A percentile compares a stretch with the other conserved stretches of the same genome.
These are phyloP conservation scores for Drosophila diplacantha DNA, from an alignment of 2,888 invertebrate genomes.

Conservation along the genomic window DNA sequence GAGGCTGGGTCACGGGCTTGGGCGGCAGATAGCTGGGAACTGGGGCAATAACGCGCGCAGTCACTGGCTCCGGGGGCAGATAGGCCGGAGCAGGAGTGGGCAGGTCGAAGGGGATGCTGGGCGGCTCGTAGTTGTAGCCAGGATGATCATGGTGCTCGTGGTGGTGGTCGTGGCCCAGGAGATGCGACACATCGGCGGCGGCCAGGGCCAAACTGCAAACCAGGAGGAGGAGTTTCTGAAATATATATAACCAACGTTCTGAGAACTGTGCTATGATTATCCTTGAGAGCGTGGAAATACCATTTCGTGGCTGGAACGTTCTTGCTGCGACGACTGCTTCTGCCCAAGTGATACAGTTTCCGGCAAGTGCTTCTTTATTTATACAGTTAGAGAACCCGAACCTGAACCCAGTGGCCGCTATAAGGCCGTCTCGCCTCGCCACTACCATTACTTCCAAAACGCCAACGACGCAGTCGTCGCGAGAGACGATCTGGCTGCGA, in stretches of 20 bases:
- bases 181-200: constrained; percentile 70
- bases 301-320: constrained; percentile 52
- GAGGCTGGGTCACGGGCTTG: constrained; percentile 19
- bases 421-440: constrained; percentile 28
- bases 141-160: constrained; percentile 46
- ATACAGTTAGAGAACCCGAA: constrained; percentile 56
- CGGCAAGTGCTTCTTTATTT: constrained; percentile 66
- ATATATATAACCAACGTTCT: not conserved
- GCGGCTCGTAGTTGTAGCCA: constrained; percentile 64
- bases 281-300: constrained; percentile 39
- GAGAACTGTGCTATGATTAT: not conserved
- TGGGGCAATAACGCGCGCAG: constrained; percentile 25
- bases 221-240: constrained; percentile 64
- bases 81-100: constrained; percentile 52
- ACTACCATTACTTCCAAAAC: constrained; percentile 11
- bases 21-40: constrained; percentile 47
- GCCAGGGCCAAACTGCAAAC: constrained; percentile 58
- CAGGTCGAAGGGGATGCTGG: constrained; percentile 52
- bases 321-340: constrained; percentile 45
- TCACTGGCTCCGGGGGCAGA: constrained; percentile 41
- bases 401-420: constrained; percentile 22
- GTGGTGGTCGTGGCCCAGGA: constrained; percentile 56
- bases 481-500: constrained; percentile 35
- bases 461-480: constrained; percentile 24
- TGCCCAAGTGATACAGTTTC: constrained; percentile 64